Conservation (phyloP, 92 coral and sea anemone species). For the Heliopora coerulea region DNA sequence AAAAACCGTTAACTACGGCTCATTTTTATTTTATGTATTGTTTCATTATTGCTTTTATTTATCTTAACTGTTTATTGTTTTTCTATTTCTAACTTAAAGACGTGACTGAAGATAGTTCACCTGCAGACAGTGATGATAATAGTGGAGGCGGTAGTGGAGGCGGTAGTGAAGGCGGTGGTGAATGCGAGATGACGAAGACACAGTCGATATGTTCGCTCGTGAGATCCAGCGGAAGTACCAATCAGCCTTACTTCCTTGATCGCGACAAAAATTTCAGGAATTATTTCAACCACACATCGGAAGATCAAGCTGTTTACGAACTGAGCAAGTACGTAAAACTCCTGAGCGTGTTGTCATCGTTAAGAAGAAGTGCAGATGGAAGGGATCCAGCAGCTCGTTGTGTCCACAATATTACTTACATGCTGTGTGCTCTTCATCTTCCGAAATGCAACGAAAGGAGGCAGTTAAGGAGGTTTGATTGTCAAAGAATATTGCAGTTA, state of each 20-base stretch:
- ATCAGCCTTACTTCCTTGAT: background rate
- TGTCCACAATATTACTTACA: background rate
- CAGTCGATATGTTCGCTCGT: conserved; percentile 27
- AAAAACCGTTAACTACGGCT: too few relatives aligned
- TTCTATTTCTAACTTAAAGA: too few relatives aligned
- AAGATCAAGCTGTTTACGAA: conserved; percentile 22
- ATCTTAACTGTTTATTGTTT: too few relatives aligned
- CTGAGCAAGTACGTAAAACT: conserved; percentile 14
- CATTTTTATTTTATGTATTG: too few relatives aligned
- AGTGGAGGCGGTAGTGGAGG: too few relatives aligned
- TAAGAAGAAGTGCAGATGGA: background rate
- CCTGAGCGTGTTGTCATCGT: background rate
- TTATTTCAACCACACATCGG: conserved; percentile 31
- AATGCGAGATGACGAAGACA: background rate
- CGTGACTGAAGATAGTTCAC: too few relatives aligned
- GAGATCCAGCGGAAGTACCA: background rate
- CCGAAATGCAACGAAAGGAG: background rate
- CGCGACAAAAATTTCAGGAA: conserved; percentile 20
- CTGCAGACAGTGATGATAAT: too few relatives aligned
- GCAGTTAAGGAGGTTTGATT: too few relatives aligned
- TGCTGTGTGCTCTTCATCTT: conserved; percentile 5
- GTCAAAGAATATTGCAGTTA: too few relatives aligned
- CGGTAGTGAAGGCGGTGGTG: too few relatives aligned
- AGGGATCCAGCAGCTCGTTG: background rate
- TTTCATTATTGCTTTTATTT: too few relatives aligned